These are phyloP conservation scores for Spea hammondii DNA, from an alignment of 2,797 vertebrate genomes.

Conservation along the genomic window DNA sequence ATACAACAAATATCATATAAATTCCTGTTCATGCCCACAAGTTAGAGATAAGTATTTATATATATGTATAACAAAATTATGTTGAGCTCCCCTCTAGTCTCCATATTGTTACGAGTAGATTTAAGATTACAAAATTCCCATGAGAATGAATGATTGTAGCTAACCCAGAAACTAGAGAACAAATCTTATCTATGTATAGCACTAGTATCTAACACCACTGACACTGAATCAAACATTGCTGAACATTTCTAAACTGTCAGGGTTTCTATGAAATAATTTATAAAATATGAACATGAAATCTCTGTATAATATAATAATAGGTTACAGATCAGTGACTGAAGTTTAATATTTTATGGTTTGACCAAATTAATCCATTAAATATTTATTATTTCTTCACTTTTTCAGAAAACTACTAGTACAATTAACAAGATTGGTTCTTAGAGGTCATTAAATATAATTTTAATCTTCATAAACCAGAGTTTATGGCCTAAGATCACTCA, in stretches of 20 bases:
- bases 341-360: constrained; percentile 6
- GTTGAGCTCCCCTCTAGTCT: not conserved
- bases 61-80: too few relatives aligned
- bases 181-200: not conserved
- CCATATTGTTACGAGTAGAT: not conserved
- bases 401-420: not conserved
- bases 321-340: not conserved
- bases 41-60: too few relatives aligned
- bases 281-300: too few relatives aligned
- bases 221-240: too few relatives aligned
- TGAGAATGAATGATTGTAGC: not conserved
- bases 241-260: too few relatives aligned
- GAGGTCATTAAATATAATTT: not conserved
- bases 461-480: not conserved
- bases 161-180: not conserved
- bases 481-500: not conserved
- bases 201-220: not conserved
- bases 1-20: too few relatives aligned
- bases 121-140: not conserved
- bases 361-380: constrained; percentile 1
- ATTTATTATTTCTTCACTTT: not conserved
- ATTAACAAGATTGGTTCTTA: not conserved
- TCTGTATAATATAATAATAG: too few relatives aligned
- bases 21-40: too few relatives aligned
- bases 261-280: too few relatives aligned